A percentile compares a stretch with the other conserved stretches of the same genome.
Conservation (phyloP, 2,797 vertebrate species). For the Neosalanx taihuensis region DNA sequence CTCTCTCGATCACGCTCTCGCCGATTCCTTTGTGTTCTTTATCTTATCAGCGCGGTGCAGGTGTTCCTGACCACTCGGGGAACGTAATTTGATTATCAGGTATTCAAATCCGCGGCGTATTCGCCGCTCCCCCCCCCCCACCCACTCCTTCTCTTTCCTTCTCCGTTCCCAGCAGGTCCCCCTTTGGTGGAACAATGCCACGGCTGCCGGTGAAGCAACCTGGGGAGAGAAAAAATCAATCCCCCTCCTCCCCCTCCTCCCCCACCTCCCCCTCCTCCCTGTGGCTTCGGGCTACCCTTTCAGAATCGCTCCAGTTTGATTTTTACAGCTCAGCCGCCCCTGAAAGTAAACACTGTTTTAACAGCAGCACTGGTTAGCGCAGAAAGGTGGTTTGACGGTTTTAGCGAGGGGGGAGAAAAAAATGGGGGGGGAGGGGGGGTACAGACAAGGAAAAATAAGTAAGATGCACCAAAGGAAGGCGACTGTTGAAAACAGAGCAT, state of each 20-base stretch:
- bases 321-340: constrained; percentile 29
- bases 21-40: constrained; percentile 45
- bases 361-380: constrained; percentile 16
- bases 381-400: constrained; percentile 21
- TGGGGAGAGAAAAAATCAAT: constrained; percentile 47
- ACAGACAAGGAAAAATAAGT: not conserved
- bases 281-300: not conserved
- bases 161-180: constrained; percentile 30
- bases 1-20: constrained; percentile 45
- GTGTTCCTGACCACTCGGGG: constrained; percentile 55
- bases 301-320: constrained; percentile 25
- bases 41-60: constrained; percentile 65
- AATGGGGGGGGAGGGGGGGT: too few species aligned
- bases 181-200: constrained; percentile 52
- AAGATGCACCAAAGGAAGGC: not conserved
- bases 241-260: constrained; percentile 32
- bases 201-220: constrained; percentile 23
- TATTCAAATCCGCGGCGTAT: constrained; percentile 56
- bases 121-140: not conserved
- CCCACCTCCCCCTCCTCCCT: constrained; percentile 25
- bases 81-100: constrained; percentile 69
- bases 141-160: constrained; percentile 13
- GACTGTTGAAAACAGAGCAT: not conserved
- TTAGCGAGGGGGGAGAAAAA: constrained; percentile 1
- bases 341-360: constrained; percentile 26